These are phyloP conservation scores for Chlamydotis undulata DNA, from an alignment of 2,113 vertebrate species.

Conservation along the genomic window DNA sequence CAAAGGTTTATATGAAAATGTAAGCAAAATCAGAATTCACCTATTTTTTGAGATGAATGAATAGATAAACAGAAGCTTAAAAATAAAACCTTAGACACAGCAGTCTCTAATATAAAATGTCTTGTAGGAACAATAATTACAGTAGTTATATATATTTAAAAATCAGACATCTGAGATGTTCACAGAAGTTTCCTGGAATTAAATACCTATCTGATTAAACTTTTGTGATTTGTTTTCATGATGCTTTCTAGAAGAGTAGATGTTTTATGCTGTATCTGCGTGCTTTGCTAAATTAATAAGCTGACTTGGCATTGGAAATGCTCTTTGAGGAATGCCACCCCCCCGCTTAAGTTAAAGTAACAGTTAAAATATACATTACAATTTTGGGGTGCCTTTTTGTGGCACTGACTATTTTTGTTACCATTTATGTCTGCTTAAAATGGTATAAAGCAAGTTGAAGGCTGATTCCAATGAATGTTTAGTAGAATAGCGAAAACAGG, in stretches of 20 bases:
- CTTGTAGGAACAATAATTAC: conserved; percentile 29
- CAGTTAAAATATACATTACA: not conserved
- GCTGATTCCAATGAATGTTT: not conserved
- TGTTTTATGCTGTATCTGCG: not conserved
- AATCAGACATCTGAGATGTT: conserved; percentile 27
- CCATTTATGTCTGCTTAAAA: not conserved
- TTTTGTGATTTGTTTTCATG: conserved; percentile 10
- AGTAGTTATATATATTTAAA: conserved; percentile 36
- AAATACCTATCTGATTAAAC: conserved; percentile 35
- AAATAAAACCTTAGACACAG: conserved; percentile 34
- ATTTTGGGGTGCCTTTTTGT: not conserved
- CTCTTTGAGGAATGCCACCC: not conserved
- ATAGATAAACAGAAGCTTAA: conserved; percentile 47
- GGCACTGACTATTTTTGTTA: not conserved
- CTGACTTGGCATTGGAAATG: not conserved
- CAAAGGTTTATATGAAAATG: conserved; percentile 53
- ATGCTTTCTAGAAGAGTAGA: not conserved
- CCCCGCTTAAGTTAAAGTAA: not conserved
- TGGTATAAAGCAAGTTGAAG: not conserved
- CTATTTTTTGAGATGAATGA: conserved; percentile 35
- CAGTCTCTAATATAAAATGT: not conserved
- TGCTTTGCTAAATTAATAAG: conserved; percentile 27
- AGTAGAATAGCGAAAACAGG: not conserved
- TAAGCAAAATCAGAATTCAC: conserved; percentile 34
- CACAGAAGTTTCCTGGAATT: conserved; percentile 48